Conservation (phyloP, 2,888 invertebrate genomes). For the Petrophora chlorosata region DNA sequence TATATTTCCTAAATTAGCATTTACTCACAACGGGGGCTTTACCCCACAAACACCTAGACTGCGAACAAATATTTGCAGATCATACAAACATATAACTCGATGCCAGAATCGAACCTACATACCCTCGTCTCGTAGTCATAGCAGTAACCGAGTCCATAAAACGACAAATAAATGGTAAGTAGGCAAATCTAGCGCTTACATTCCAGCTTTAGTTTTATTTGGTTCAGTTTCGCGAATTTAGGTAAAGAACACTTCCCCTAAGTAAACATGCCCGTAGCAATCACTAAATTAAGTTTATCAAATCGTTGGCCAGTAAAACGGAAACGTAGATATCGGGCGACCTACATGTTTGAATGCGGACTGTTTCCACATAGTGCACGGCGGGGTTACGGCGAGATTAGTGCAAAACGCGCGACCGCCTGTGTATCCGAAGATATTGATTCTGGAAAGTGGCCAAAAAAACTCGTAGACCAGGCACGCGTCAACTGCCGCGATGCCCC, state of each 20-base stretch:
- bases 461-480: slow-evolving; percentile 78
- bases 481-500: slow-evolving; percentile 80
- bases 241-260: not conserved
- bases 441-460: slow-evolving; percentile 83
- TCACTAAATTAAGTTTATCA: slow-evolving; percentile 25
- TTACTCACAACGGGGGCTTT: slow-evolving; percentile 1
- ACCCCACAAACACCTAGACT: slow-evolving; percentile 21
- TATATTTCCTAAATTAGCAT: slow-evolving; percentile 11
- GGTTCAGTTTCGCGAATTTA: not conserved
- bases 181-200: not conserved
- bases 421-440: slow-evolving; percentile 80
- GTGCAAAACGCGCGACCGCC: slow-evolving; percentile 77
- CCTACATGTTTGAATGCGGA: slow-evolving; percentile 34
- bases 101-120: slow-evolving; percentile 11
- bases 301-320: slow-evolving; percentile 27
- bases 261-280: slow-evolving; percentile 11
- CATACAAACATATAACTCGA: slow-evolving; percentile 10
- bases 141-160: slow-evolving; percentile 11
- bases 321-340: slow-evolving; percentile 29
- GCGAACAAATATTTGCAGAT: slow-evolving; percentile 19
- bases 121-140: slow-evolving; percentile 4
- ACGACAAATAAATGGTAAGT: slow-evolving; percentile 6
- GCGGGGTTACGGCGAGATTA: slow-evolving; percentile 69
- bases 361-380: slow-evolving; percentile 45
- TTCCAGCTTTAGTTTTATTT: not conserved